Percentiles rank a stretch among this genome's conserved stretches.
phyloP scores from a whole-genome alignment of 2,113 vertebrate genomes.

The Ictalurus furcatus region DNA sequence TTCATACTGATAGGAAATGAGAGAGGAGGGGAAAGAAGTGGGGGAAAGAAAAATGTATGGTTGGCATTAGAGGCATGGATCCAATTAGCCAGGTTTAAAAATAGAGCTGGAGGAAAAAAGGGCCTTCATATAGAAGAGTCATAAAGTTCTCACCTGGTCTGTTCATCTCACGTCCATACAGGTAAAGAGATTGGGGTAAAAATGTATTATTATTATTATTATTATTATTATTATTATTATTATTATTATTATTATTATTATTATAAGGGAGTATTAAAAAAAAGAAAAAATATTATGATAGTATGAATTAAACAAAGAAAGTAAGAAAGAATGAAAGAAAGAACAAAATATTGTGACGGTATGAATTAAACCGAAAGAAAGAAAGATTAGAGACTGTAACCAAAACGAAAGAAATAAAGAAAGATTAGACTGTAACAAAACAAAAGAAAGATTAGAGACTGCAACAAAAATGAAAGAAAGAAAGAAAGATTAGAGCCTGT shows the following conservation, averaged over 20 bases:
- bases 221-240: background rate
- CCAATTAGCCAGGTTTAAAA: conserved; percentile 36
- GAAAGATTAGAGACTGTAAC: too few species aligned
- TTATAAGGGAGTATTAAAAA: too few species aligned
- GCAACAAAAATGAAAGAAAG: too few species aligned
- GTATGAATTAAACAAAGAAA: background rate
- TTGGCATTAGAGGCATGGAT: conserved; percentile 30
- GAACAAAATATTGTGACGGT: background rate
- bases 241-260: background rate
- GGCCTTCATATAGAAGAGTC: background rate
- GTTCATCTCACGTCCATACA: background rate
- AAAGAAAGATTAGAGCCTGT: too few species aligned
- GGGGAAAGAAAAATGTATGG: background rate
- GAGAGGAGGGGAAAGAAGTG: background rate
- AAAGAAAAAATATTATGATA: background rate
- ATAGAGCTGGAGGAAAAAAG: background rate
- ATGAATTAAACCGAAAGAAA: background rate
- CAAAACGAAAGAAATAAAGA: too few species aligned
- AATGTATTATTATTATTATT: background rate
- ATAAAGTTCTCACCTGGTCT: background rate
- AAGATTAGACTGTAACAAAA: too few species aligned
- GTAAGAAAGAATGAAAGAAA: background rate
- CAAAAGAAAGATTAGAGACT: too few species aligned
- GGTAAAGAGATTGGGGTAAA: background rate
- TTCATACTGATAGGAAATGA: conserved; percentile 39